phyloP scores from a whole-genome alignment of 1,140 invertebrate species.

The Magallana gigas region DNA sequence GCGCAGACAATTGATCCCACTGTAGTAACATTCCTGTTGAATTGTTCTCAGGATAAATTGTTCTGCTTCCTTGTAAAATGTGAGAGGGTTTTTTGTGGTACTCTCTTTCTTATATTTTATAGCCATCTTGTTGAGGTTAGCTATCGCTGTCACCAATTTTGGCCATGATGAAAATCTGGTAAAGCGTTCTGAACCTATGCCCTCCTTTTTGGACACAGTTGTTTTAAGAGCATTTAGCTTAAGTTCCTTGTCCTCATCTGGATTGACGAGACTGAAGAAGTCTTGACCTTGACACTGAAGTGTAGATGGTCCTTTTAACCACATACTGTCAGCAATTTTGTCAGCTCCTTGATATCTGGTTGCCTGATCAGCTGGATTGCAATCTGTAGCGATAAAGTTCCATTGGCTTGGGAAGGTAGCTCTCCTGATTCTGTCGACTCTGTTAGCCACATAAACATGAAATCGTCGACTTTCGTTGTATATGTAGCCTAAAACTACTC shows the following conservation, averaged over 20 bases:
- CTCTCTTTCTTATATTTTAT: background rate
- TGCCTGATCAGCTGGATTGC: constrained; percentile 44
- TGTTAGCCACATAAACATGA: constrained; percentile 52
- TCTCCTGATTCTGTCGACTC: constrained; percentile 45
- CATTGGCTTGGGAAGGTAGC: constrained; percentile 45
- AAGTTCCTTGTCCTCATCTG: constrained; percentile 23
- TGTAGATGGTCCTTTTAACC: background rate
- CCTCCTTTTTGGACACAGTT: background rate
- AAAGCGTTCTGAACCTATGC: background rate
- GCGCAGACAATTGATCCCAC: constrained; percentile 8
- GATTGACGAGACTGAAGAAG: background rate
- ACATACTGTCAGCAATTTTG: background rate
- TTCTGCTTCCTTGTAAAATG: background rate
- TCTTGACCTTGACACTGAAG: background rate
- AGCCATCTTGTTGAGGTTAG: background rate
- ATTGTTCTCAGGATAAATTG: constrained; percentile 40
- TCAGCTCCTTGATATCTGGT: constrained; percentile 2
- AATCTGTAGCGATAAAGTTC: constrained; percentile 32
- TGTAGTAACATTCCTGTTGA: constrained; percentile 7
- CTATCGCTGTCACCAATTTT: background rate
- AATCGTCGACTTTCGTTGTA: constrained; percentile 51
- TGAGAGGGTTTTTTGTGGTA: constrained; percentile 36
- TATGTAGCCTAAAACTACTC: constrained; percentile 58
- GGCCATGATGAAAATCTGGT: constrained; percentile 23
- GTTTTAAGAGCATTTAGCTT: too few relatives aligned